Evolutionary conservation across 2,888 invertebrate species (phyloP), one percentile per base, ranked within the genome.

Genomic region (Sabatieria punctata): DNA sequence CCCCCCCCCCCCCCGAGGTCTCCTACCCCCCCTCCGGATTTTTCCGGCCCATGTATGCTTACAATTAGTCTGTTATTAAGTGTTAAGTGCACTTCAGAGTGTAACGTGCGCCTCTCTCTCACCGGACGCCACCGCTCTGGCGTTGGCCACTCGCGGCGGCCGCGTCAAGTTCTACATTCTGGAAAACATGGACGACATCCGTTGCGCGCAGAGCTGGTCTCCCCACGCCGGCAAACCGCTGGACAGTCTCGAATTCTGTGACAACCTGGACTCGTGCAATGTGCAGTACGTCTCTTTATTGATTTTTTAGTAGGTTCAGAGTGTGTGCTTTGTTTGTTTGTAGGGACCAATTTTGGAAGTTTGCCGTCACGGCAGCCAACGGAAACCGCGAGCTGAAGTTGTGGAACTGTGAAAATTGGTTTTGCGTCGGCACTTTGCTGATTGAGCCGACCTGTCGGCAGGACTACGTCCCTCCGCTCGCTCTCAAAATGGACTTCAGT

Each of bases 321-420:
- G n/a, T n/a, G n/a, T n/a, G n/a, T n/a, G n/a, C n/a, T n/a, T n/a
- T n/a, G n/a, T n/a, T n/a, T n/a, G 33, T 51, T 64, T 64, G 42
- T 56, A 77, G 77, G 55, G 75, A 74, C 15, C 78, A 81, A 63
- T 88, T 89, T 68, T 95, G 95, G 93, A 88, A 88, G 67, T 89
- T 82, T 69, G 88, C 85, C 0, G 76, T 93, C 37, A 91, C 93
- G 0, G 85, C 0, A 79, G 82, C 52, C 1, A 21, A 26, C 40
- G 78, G 83, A 65, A 91, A 91, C 69, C 79, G 83, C 0, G 83
- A 84, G 59, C 71, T 93, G 45, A 91, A 89, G 69, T 73, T 71
- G 81, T 93, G 91, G 89, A 85, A 85, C 6, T 93, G 91, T 67
- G 85, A 89, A 63, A 76, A 82, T 0, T 95, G 95, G 95, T 75